phyloP scores from a whole-genome alignment of 2,888 invertebrate genomes.

The Corythucha ciliata region DNA sequence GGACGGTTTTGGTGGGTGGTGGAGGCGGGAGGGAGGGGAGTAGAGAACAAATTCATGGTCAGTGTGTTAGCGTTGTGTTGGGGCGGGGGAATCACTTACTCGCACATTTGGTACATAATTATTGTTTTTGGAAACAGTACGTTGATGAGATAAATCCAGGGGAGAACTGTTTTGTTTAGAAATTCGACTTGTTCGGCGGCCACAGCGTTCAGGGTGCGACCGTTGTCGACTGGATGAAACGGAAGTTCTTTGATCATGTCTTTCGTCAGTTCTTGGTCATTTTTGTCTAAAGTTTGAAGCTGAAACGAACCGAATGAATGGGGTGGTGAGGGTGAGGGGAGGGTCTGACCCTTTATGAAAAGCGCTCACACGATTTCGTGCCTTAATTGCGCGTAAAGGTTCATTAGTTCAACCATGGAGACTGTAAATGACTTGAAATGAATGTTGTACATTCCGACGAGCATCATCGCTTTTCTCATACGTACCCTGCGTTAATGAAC shows the following conservation, averaged over 20 bases:
- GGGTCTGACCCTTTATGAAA: too few species aligned
- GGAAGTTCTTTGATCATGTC: conserved; percentile 15
- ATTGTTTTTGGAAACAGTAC: conserved; percentile 20
- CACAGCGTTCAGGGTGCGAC: conserved; percentile 9
- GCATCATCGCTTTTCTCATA: conserved; percentile 19
- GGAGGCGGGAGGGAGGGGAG: too few species aligned
- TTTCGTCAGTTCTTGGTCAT: conserved; percentile 11
- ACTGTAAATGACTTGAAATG: conserved; percentile 21
- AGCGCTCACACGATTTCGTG: not conserved
- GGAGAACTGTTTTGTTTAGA: conserved; percentile 16
- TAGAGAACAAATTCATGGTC: too few species aligned
- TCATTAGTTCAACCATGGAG: conserved; percentile 8
- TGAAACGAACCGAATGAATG: too few species aligned
- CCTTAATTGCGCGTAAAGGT: conserved; percentile 13
- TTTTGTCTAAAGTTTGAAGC: too few species aligned
- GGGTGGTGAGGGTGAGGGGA: too few species aligned
- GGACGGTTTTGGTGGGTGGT: too few species aligned
- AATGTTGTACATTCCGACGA: conserved; percentile 17
- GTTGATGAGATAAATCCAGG: conserved; percentile 19
- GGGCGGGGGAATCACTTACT: too few species aligned
- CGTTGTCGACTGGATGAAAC: conserved; percentile 5
- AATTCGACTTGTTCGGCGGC: conserved; percentile 19
- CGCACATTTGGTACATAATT: conserved; percentile 17
- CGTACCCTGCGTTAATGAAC: not conserved
- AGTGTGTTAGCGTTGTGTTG: too few species aligned